Conservation (phyloP, 1,140 invertebrate genomes). For the Geopemphigus sp. region DNA sequence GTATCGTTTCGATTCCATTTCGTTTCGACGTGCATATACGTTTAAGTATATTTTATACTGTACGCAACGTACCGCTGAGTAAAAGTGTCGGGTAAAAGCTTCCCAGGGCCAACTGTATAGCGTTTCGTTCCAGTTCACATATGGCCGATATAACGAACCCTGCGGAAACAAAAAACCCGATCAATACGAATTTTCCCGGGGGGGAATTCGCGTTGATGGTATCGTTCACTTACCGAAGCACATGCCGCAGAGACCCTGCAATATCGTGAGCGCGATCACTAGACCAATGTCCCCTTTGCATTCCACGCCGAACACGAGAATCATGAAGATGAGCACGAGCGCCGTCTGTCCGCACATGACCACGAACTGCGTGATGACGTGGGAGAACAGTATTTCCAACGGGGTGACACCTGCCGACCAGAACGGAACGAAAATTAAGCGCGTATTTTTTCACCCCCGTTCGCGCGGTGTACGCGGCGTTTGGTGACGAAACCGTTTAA, state of each 20-base stretch:
- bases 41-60: too few species aligned
- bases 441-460: too few species aligned
- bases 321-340: slow-evolving; percentile 78
- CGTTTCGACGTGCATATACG: too few species aligned
- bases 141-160: slow-evolving; percentile 84
- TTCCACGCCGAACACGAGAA: slow-evolving; percentile 78
- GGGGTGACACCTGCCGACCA: slow-evolving; percentile 57
- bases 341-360: slow-evolving; percentile 82
- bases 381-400: slow-evolving; percentile 75
- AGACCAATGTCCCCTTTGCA: slow-evolving; percentile 73
- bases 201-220: not conserved
- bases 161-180: slow-evolving; percentile 53
- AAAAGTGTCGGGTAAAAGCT: slow-evolving; percentile 90
- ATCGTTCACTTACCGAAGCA: slow-evolving; percentile 68
- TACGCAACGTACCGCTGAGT: slow-evolving; percentile 68
- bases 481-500: too few species aligned
- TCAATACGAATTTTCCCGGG: not conserved
- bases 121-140: slow-evolving; percentile 85
- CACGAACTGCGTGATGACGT: slow-evolving; percentile 82
- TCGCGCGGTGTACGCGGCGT: too few species aligned
- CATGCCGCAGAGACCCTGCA: slow-evolving; percentile 90
- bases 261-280: slow-evolving; percentile 73
- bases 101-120: slow-evolving; percentile 88
- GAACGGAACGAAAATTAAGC: not conserved
- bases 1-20: too few species aligned